Percentiles rank a stretch among this genome's conserved stretches.
Evolutionary conservation across 1,140 invertebrate species (phyloP).

Genomic region (Pogonognathellus flavescens): DNA sequence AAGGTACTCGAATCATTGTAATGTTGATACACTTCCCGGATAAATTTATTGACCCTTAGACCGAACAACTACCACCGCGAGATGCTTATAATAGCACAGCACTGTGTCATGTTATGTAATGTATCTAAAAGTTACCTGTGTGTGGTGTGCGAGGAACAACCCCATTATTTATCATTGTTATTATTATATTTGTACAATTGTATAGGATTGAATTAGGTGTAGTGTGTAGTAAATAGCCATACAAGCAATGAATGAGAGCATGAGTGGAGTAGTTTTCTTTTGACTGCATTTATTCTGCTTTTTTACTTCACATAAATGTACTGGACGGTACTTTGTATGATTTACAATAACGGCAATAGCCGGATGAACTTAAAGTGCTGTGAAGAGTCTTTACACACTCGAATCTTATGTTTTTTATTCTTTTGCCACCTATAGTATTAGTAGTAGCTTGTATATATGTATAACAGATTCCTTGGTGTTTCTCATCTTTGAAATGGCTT

Average conservation of each 20-base stretch:
- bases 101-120: background rate
- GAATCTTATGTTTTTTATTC: no score
- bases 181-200: conserved; percentile 17
- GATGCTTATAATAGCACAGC: background rate
- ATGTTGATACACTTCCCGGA: conserved; percentile 39
- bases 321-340: background rate
- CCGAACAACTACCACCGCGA: background rate
- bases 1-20: conserved; percentile 15
- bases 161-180: conserved; percentile 7
- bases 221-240: background rate
- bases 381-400: no score
- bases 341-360: background rate
- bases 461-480: no score
- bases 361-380: no score
- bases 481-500: no score
- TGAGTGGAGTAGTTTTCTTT: conserved; percentile 6
- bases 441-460: no score
- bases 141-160: background rate
- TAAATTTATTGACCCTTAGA: conserved; percentile 46
- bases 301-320: background rate
- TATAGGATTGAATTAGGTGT: conserved; percentile 29
- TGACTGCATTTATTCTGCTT: no score
- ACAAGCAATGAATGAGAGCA: background rate
- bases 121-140: background rate
- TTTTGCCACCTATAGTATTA: no score